These are phyloP conservation scores for Ditula angustiorana DNA, from an alignment of 2,888 invertebrate genomes.

Conservation along the genomic window DNA sequence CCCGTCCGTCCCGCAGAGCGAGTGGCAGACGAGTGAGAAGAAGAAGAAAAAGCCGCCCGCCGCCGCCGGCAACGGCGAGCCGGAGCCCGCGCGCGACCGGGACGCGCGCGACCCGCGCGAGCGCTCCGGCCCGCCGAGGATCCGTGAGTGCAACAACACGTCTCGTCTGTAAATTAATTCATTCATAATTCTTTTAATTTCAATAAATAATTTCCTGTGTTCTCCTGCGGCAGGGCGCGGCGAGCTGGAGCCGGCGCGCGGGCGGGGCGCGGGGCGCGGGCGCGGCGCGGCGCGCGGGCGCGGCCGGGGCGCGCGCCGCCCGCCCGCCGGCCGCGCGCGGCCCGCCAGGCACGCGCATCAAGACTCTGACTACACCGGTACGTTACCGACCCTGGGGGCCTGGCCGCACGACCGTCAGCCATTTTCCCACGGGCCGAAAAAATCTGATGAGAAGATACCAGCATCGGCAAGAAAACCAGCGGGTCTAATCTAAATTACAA, in stretches of 20 bases:
- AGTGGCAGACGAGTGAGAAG: slow-evolving; percentile 94
- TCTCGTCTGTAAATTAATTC: too few relatives aligned
- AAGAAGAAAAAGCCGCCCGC: slow-evolving; percentile 93
- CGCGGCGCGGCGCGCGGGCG: slow-evolving; percentile 53
- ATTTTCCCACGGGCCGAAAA: too few relatives aligned
- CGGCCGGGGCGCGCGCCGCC: slow-evolving; percentile 47
- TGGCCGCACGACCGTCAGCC: too few relatives aligned
- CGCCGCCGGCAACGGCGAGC: slow-evolving; percentile 77
- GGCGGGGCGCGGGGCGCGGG: slow-evolving; percentile 52
- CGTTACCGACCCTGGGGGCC: too few relatives aligned
- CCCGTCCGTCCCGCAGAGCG: slow-evolving; percentile 87
- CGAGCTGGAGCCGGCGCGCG: slow-evolving; percentile 49
- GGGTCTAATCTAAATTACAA: too few relatives aligned
- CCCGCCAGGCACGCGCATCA: slow-evolving; percentile 45
- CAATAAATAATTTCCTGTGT: too few relatives aligned
- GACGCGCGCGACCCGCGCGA: slow-evolving; percentile 53
- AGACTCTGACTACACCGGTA: slow-evolving; percentile 33
- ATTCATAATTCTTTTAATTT: too few relatives aligned
- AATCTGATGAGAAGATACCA: too few relatives aligned
- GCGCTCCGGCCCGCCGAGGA: slow-evolving; percentile 63
- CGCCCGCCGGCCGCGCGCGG: slow-evolving; percentile 44
- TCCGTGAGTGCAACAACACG: slow-evolving; percentile 55
- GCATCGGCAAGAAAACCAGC: too few relatives aligned
- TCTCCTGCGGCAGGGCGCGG: slow-evolving; percentile 63
- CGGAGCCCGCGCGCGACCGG: slow-evolving; percentile 63